Evolutionary conservation across 64 coral and sea anemone species (phyloP), one percentile per base, ranked within the genome.

Genomic region (Montipora efflorescens): DNA sequence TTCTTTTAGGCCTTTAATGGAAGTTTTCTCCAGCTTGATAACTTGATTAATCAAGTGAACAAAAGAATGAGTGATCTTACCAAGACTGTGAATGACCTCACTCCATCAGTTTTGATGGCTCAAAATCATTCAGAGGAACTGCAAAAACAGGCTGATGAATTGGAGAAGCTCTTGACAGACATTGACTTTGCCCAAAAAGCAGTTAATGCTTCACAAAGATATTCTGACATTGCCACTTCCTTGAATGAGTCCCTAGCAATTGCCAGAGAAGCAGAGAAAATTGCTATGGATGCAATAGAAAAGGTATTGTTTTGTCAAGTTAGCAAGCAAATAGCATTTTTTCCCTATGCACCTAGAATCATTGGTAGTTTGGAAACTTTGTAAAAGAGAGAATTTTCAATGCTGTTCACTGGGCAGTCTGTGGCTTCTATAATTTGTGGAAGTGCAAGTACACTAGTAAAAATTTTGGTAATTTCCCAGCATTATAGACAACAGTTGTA

Each of bases 211-310:
- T 93, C 92, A 22, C 25, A 88, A 19, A 87, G 83, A 64, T 93
- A 93, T 67, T 64, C 83, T 13, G 68, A 93, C 48, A 93, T 93
- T 46, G 92, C 83, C 46, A 8, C 9, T n/a, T 77, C 76, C 53
- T 80, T 93, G 12, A 88, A 93, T 44, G 92, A 93, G 28, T 84
- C 92, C 36, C 75, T 93, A 9, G 92, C 47, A 28, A 93, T 93
- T 81, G 92, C 92, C 4, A 76, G 53, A 21, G 68, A 93, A 81
- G 92, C 92, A 8, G 83, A 93, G 47, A 48, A 87, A 16, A 74
- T 84, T 51, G 92, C 92, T 23, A 93, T 78, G 15, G 57, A 88
- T 18, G 92, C 92, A 0, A 77, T 68, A 67, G 66, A 93, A 55
- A 67, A 93, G 92, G 92, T 93, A 18, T 9, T 81, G 68, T 71